A percentile compares a stretch with the other conserved stretches of the same genome.
These are phyloP conservation scores for Tetramorium alpestre DNA, from an alignment of 1,140 invertebrate genomes.

Conservation along the genomic window DNA sequence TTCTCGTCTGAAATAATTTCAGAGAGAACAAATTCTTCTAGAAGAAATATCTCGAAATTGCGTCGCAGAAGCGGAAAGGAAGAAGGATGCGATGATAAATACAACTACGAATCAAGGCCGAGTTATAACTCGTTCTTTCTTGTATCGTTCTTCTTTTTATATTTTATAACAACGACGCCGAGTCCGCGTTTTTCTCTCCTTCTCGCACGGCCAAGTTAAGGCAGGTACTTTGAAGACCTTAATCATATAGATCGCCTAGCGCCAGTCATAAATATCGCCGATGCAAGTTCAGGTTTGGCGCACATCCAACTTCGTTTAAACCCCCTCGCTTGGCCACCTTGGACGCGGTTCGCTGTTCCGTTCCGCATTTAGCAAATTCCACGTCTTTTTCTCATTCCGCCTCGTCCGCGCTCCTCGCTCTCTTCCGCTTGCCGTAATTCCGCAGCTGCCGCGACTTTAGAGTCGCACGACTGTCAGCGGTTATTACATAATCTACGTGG, in stretches of 20 bases:
- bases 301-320: slow-evolving; percentile 76
- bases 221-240: slow-evolving; percentile 75
- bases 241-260: slow-evolving; percentile 78
- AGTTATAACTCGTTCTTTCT: slow-evolving; percentile 41
- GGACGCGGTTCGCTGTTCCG: slow-evolving; percentile 67
- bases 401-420: slow-evolving; percentile 28
- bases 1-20: neutral
- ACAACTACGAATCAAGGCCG: slow-evolving; percentile 33
- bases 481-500: slow-evolving; percentile 67
- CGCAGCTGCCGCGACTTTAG: slow-evolving; percentile 26
- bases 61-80: neutral
- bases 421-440: slow-evolving; percentile 35
- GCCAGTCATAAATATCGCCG: slow-evolving; percentile 78
- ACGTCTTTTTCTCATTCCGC: slow-evolving; percentile 45
- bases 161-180: slow-evolving; percentile 33
- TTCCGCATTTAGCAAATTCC: slow-evolving; percentile 73
- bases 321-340: slow-evolving; percentile 72
- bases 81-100: neutral
- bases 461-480: slow-evolving; percentile 42
- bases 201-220: slow-evolving; percentile 19
- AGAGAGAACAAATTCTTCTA: neutral
- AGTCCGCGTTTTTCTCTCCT: slow-evolving; percentile 2
- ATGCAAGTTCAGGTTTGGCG: slow-evolving; percentile 77
- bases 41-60: slow-evolving; percentile 5
- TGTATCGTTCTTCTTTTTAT: slow-evolving; percentile 33